Evolutionary conservation across 2,113 vertebrate genomes (phyloP), one percentile per base, ranked within the genome.

Genomic region (Scatophagus argus): DNA sequence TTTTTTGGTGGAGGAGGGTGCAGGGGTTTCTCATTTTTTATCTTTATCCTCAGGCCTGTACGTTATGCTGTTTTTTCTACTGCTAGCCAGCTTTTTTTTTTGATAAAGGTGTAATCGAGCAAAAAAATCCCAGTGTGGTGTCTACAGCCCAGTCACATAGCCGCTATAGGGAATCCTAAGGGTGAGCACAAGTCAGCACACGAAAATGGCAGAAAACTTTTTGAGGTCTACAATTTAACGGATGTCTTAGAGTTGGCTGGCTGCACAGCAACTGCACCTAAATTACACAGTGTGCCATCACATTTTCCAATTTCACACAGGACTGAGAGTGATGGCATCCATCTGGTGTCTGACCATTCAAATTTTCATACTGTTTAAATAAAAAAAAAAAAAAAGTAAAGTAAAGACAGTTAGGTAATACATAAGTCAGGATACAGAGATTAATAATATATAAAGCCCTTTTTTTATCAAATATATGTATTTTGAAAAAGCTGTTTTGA

Each of bases 91-190:
- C 39, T 58, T 13, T 38, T 56, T 34, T 47, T 43, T 51, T n/a
- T n/a, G n/a, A 68, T 68, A 16, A 83, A 81, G 61, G 77, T 87
- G 69, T 69, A 88, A 80, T 82, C n/a, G 31, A 86, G 64, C 29
- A 74, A 34, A 86, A 64, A 79, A 79, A 66, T 81, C 78, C 29
- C 65, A 65, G 8, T 66, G 31, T 60, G 58, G 19, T n/a, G n/a
- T 80, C 43, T 55, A 38, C 8, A 70, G 29, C 58, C 41, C 4
- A 14, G 56, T 36, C 60, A 59, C 59, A 49, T 9, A 29, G 32
- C 9, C 1, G 13, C 68, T 58, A 59, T 59, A 59, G 49, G 52
- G 56, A 47, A 66, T 61, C 21, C 1, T 3, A 77, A 62, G n/a
- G 29, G 59, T 52, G 78, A 38, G 52, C 38, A 58, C 11, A 59